Conservation (phyloP, 2,888 invertebrate genomes). For the Acronicta psi region DNA sequence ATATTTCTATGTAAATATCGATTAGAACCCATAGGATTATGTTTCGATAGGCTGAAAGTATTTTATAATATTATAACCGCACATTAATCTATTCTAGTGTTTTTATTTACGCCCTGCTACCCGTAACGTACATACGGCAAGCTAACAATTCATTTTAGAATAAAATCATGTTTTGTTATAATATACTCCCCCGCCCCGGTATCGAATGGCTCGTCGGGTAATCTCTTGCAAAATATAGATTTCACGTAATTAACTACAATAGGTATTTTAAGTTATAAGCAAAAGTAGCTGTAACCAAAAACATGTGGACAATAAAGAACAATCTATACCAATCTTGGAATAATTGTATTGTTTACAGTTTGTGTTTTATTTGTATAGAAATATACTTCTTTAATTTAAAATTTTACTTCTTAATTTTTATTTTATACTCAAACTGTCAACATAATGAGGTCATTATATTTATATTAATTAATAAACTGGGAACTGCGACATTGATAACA, state of each 20-base stretch:
- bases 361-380: constrained; percentile 45
- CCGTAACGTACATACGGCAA: constrained; percentile 24
- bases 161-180: constrained; percentile 18
- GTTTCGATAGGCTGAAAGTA: constrained; percentile 86
- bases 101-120: constrained; percentile 60
- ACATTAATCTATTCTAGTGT: constrained; percentile 69
- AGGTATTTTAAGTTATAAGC: constrained; percentile 37
- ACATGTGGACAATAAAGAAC: constrained; percentile 49
- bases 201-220: constrained; percentile 16
- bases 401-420: background rate
- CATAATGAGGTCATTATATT: background rate
- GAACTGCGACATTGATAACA: constrained; percentile 36
- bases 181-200: constrained; percentile 15
- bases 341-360: constrained; percentile 50
- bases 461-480: background rate
- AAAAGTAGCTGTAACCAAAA: constrained; percentile 52
- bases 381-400: background rate
- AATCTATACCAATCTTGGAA: constrained; percentile 49
- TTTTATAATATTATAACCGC: constrained; percentile 88
- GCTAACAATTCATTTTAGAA: constrained; percentile 1
- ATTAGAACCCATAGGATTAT: constrained; percentile 85
- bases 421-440: background rate
- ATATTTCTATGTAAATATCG: constrained; percentile 83
- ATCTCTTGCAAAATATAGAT: constrained; percentile 39
- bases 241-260: constrained; percentile 29